Percentiles rank a stretch among this genome's conserved stretches.
These are phyloP conservation scores for Phrynosoma platyrhinos DNA, from an alignment of 2,113 vertebrate genomes.

Conservation along the genomic window DNA sequence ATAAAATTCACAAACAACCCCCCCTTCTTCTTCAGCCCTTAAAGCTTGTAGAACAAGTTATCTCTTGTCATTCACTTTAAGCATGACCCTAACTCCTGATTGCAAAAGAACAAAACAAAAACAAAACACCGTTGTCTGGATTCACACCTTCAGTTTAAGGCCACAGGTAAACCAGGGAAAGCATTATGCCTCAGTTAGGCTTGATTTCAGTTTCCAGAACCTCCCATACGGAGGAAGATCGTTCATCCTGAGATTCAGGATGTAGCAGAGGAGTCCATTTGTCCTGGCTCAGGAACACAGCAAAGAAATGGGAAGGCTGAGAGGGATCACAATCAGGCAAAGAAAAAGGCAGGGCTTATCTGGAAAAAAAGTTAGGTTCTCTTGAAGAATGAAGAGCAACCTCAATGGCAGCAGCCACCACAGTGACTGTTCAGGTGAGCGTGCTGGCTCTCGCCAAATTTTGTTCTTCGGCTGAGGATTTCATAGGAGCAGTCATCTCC, in stretches of 20 bases:
- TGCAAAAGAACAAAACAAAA: neutral
- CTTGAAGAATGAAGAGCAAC: neutral
- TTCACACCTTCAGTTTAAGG: neutral
- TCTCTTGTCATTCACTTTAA: neutral
- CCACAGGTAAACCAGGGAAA: neutral
- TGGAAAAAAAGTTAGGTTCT: conserved; percentile 30
- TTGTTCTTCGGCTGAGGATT: conserved; percentile 92
- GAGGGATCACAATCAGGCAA: neutral
- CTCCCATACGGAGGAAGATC: conserved; percentile 7
- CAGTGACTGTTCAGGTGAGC: conserved; percentile 86
- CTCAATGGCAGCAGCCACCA: conserved; percentile 91
- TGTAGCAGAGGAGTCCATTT: neutral
- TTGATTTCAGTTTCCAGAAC: neutral
- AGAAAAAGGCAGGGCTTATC: conserved; percentile 33
- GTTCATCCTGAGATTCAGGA: neutral
- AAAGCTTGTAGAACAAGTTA: neutral
- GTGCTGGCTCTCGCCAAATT: conserved; percentile 89
- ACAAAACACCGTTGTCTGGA: neutral
- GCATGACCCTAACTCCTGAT: neutral
- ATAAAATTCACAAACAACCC: neutral
- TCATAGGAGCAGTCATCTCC: conserved; percentile 93
- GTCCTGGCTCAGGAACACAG: neutral
- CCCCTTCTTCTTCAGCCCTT: neutral
- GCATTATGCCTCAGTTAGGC: neutral
- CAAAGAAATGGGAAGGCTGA: neutral